Evolutionary conservation across 37 sponge, comb jelly and placozoan species (phyloP).

Genomic region (Hormiphora californensis): DNA sequence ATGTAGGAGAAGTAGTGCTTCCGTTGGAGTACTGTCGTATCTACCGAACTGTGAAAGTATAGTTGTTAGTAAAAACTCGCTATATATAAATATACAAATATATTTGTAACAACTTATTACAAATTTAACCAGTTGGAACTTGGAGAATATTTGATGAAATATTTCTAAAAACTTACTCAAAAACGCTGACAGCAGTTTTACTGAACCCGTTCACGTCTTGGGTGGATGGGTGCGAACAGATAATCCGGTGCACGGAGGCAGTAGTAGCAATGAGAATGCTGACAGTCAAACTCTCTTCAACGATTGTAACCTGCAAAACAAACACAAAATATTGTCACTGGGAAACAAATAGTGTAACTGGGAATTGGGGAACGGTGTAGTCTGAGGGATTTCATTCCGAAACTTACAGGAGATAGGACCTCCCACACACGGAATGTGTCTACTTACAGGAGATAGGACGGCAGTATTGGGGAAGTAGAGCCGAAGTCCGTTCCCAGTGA

Average conservation of each 20-base stretch:
- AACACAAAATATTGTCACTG: too few relatives aligned
- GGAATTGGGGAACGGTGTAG: too few relatives aligned
- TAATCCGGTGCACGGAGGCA: constrained; percentile 30
- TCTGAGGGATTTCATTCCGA: too few relatives aligned
- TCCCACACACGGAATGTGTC: neutral
- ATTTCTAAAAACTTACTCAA: constrained; percentile 33
- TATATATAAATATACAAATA: too few relatives aligned
- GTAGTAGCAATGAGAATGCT: constrained; percentile 45
- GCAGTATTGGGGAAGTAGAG: constrained; percentile 45
- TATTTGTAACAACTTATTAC: too few relatives aligned
- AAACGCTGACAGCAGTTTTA: neutral
- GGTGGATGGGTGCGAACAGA: constrained; percentile 15
- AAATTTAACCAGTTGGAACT: too few relatives aligned
- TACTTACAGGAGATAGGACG: constrained; percentile 34
- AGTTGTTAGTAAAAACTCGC: neutral
- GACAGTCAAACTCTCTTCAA: constrained; percentile 50
- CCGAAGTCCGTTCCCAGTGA: constrained; percentile 24
- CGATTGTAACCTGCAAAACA: neutral
- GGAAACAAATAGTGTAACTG: too few relatives aligned
- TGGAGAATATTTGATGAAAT: too few relatives aligned
- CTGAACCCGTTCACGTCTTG: too few relatives aligned
- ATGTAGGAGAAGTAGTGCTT: constrained; percentile 52
- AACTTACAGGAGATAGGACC: too few relatives aligned
- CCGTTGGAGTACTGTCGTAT: constrained; percentile 10
- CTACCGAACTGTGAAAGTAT: neutral